Evolutionary conservation across 2,888 invertebrate genomes (phyloP), one percentile per base, ranked within the genome.

Genomic region (Mellilla xanthometata): DNA sequence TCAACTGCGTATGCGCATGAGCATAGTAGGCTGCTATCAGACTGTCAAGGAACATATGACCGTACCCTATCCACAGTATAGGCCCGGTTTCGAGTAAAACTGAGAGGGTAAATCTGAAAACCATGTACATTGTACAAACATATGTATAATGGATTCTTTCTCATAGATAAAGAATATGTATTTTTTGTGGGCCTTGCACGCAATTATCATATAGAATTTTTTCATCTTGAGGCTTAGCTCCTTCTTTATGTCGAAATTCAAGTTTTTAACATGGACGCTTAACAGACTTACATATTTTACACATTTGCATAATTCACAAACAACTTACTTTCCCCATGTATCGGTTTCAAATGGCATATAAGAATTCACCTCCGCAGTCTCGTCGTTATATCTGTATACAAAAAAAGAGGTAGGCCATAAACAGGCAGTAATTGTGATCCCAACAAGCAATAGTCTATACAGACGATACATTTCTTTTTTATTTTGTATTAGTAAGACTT

Each of bases 1-100:
- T 69, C 30, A 78, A 23, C 50, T 78, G 77, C 1, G 63, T 55
- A 38, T 59, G 63, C 8, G 67, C 65, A 38, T 76, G 74, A 2
- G 70, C 57, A 41, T 68, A 77, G 47, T 69, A 73, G 1, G 65
- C 58, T 2, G 60, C 58, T 2, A 75, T 45, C 1, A 68, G 39
- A 19, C 57, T 56, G 34, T 79, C 78, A 2, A 71, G 9, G 0
- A 52, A 19, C 8, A 74, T 10, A 38, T 78, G 73, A 0, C 71
- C 75, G 22, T 51, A 62, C 1, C 65, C 72, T 3, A 46, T 39
- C 74, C 72, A 74, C 1, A 54, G 13, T 0, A 66, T 0, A 0
- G 63, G 54, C 2, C 31, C 15, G 3, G 58, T 31, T 62, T 73
- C 64, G 11, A 62, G 1, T 0, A 64, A 0, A 2, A 67, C 54